Evolutionary conservation across 2,888 invertebrate species (phyloP).

Genomic region (Tricholauxania praeusta): DNA sequence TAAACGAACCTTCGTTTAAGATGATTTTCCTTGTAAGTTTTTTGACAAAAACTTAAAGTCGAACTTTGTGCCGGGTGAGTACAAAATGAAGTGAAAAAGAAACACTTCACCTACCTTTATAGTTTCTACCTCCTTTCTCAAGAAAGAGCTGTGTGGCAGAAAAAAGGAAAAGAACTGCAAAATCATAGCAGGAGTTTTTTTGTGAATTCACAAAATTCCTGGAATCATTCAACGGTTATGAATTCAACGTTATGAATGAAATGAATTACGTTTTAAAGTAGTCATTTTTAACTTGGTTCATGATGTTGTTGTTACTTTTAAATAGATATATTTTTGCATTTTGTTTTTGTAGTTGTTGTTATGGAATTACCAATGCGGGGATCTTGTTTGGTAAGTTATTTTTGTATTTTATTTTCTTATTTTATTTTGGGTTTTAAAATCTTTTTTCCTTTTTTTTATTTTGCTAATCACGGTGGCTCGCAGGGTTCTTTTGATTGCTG

Average conservation of each 20-base stretch:
- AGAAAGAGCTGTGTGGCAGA: slow-evolving; percentile 33
- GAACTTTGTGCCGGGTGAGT: slow-evolving; percentile 7
- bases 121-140: slow-evolving; percentile 40
- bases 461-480: slow-evolving; percentile 38
- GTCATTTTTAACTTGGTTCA: not conserved
- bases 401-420: not conserved
- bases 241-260: slow-evolving; percentile 46
- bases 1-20: too few relatives aligned
- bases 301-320: slow-evolving; percentile 22
- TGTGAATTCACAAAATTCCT: slow-evolving; percentile 48
- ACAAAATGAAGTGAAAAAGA: slow-evolving; percentile 18
- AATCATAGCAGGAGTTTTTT: slow-evolving; percentile 28
- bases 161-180: slow-evolving; percentile 23
- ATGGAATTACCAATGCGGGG: slow-evolving; percentile 26
- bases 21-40: too few relatives aligned
- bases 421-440: not conserved
- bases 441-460: not conserved
- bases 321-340: slow-evolving; percentile 9
- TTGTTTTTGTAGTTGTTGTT: slow-evolving; percentile 6
- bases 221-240: slow-evolving; percentile 52
- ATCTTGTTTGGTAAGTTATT: slow-evolving; percentile 15
- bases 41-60: too few relatives aligned
- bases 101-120: slow-evolving; percentile 37
- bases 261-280: slow-evolving; percentile 36
- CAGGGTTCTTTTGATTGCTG: slow-evolving; percentile 26